Base-by-base conservation (phyloP, 2,888 invertebrate genomes). In the Tiphia femorata region DNA sequence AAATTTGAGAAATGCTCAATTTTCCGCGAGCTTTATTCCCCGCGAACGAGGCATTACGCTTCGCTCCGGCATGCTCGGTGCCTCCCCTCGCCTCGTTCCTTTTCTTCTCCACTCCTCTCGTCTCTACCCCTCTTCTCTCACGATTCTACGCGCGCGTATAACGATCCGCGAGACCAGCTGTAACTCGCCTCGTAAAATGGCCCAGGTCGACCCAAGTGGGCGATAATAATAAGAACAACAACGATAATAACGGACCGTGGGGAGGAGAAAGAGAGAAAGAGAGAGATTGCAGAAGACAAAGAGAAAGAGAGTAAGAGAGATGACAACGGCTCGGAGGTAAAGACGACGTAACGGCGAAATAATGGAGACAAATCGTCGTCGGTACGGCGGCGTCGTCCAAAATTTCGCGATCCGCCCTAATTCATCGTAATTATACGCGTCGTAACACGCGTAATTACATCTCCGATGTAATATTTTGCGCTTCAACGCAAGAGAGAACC, bases 1-100 rank as follows among this genome's bases (percentile, higher is more conserved):
- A 47, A 50, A 55, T 50, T 50, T 50, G 50, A 43, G 55, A 43
- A 55, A 50, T 43, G 55, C 55, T 46, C 48, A 53, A 58, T 58
- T 53, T 51, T n/a, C n/a, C 40, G 42, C 47, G 57, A 48, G 47
- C 37, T 48, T 58, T 58, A 58, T 58, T 58, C 52, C 44, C n/a
- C 57, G 48, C 57, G 43, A 44, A 38, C 46, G 29, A 47, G 43
- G 37, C 47, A 51, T 57, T 51, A 51, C 42, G 51, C 52, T 57
- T 51, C 35, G 17, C 16, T 20, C 23, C 37, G n/a, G n/a, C n/a
- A n/a, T n/a, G n/a, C 49, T 37, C 43, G 30, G 42, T 33, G 6
- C 33, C 19, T 38, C 25, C 47, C 7, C 23, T 25, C 17, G 5
- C 16, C 19, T 37, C 21, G 27, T 5, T 14, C 53, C 14, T 16